phyloP scores from a whole-genome alignment of 2,888 invertebrate genomes.

The Trimorus sp. region DNA sequence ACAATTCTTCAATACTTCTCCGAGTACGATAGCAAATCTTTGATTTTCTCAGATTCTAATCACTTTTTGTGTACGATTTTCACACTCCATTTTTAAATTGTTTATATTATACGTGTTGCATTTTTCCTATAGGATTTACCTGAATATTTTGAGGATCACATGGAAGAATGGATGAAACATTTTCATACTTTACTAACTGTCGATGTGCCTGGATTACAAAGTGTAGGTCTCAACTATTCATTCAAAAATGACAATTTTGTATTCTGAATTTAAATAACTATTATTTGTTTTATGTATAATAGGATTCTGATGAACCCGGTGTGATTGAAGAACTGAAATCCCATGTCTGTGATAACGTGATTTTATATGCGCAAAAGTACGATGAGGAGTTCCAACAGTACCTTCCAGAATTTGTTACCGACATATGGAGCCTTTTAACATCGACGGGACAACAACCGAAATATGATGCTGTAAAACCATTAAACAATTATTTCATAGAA shows the following conservation, averaged over 20 bases:
- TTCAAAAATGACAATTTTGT: no score
- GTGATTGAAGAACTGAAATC: slow-evolving; percentile 95
- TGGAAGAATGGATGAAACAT: slow-evolving; percentile 96
- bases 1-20: no score
- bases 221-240: slow-evolving; percentile 76
- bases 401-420: slow-evolving; percentile 95
- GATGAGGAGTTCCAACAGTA: slow-evolving; percentile 97
- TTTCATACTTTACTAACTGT: slow-evolving; percentile 91
- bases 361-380: slow-evolving; percentile 98
- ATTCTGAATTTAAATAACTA: neutral
- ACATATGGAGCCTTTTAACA: slow-evolving; percentile 95
- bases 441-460: slow-evolving; percentile 92
- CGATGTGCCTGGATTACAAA: slow-evolving; percentile 89
- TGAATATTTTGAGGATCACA: slow-evolving; percentile 99
- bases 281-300: neutral
- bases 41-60: no score
- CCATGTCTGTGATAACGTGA: slow-evolving; percentile 97
- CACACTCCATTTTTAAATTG: no score
- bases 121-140: slow-evolving; percentile 89
- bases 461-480: slow-evolving; percentile 89
- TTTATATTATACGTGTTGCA: no score
- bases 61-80: no score
- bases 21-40: no score
- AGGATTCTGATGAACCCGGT: slow-evolving; percentile 93
- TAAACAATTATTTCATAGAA: neutral